Base-by-base conservation (phyloP, 2,113 vertebrate species). In the Cinclus mexicanus region DNA sequence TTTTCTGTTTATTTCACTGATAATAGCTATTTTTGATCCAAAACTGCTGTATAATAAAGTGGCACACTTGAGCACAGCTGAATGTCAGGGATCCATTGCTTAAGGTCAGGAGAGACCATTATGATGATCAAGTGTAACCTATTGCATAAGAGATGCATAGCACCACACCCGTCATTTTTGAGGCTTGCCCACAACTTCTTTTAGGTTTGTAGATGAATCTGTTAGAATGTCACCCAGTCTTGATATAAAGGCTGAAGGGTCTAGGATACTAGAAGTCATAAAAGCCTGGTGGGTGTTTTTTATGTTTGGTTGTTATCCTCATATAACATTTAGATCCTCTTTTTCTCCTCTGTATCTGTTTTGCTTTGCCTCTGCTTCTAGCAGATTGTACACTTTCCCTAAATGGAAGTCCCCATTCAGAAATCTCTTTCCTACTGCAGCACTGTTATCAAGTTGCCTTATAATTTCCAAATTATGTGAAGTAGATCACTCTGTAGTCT, bases 1-100 rank as follows among this genome's bases (percentile, higher is more conserved):
- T 95, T 95, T 95, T 75, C 53, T 80, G 39, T 82, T 94, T 85
- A 63, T 74, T 93, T 83, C 93, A 86, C 77, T 89, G 93, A 70
- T 90, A 93, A 86, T 44, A 87, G 76, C 72, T 90, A 56, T 80
- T 90, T 89, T 89, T 89, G 52, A 75, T 85, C 49, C 50, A 44
- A 93, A 95, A 61, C 31, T 91, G 75, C 77, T 55, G 75, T 39
- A 78, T 60, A 92, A 93, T 93, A 50, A 95, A 94, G 50, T 67
- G 61, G 65, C 64, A 77, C 76, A 74, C 72, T 91, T 74, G n/a
- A 95, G 50, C 86, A 69, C 76, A 93, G 94, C 83, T 93, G 94
- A 89, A 92, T 83, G 68, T 93, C 60, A 81, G 49, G 47, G 25
- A 86, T 78, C 90, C 72, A 64, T 96, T 93, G 86, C 71, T 89